Percentiles rank a stretch among this genome's conserved stretches.
phyloP scores from a whole-genome alignment of 2,797 vertebrate genomes.

The Epinephelus coioides region DNA sequence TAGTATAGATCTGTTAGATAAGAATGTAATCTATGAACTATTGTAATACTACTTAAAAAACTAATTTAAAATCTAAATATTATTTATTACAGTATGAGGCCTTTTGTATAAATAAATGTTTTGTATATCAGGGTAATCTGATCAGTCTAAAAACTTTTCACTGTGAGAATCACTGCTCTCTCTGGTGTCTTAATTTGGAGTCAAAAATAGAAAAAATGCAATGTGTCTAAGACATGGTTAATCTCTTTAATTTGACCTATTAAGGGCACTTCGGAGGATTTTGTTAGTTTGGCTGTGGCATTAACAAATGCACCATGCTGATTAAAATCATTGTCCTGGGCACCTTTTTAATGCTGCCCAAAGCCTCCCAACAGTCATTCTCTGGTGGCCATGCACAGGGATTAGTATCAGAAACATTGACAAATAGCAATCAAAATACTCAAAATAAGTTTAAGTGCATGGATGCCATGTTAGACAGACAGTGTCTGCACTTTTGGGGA shows the following conservation, averaged over 20 bases:
- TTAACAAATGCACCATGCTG: slow-evolving; percentile 22
- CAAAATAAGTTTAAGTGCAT: slow-evolving; percentile 53
- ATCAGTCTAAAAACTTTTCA: too few species aligned
- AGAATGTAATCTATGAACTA: too few species aligned
- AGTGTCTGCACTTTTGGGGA: slow-evolving; percentile 46
- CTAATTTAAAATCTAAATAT: too few species aligned
- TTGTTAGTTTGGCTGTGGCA: slow-evolving; percentile 25
- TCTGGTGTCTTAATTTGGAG: background rate
- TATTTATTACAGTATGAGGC: too few species aligned
- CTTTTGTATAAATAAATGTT: too few species aligned
- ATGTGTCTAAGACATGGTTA: background rate
- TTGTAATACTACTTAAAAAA: too few species aligned
- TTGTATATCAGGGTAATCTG: too few species aligned
- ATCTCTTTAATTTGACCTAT: slow-evolving; percentile 7
- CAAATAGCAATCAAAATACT: slow-evolving; percentile 58
- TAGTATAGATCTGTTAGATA: too few species aligned
- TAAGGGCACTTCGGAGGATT: background rate
- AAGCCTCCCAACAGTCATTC: slow-evolving; percentile 28
- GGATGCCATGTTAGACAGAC: slow-evolving; percentile 33
- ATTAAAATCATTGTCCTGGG: slow-evolving; percentile 44
- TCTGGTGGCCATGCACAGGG: slow-evolving; percentile 21
- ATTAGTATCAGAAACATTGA: slow-evolving; percentile 55
- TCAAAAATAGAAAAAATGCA: background rate
- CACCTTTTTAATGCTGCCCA: slow-evolving; percentile 42
- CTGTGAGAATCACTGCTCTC: too few species aligned